Conservation (phyloP, 2,888 invertebrate genomes). For the Merodon equestris region DNA sequence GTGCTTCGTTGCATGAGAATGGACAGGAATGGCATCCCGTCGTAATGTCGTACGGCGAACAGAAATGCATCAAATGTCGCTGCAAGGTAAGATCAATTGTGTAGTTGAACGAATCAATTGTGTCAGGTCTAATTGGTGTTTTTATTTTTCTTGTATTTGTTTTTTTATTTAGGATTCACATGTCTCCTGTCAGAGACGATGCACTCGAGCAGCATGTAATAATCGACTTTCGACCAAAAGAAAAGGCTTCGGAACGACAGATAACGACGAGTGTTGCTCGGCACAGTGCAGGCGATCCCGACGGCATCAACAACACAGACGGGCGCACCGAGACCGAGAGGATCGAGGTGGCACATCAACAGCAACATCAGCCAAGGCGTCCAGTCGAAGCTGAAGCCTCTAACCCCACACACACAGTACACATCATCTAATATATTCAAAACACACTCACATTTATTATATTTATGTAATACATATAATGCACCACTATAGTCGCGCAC, state of each 20-base stretch:
- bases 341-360: slow-evolving; percentile 35
- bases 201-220: slow-evolving; percentile 86
- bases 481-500: slow-evolving; percentile 67
- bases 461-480: slow-evolving; percentile 59
- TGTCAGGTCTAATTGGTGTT: neutral
- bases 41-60: slow-evolving; percentile 91
- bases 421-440: slow-evolving; percentile 57
- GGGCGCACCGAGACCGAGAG: slow-evolving; percentile 73
- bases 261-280: slow-evolving; percentile 79
- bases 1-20: slow-evolving; percentile 81
- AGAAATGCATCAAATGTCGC: slow-evolving; percentile 93
- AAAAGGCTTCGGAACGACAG: slow-evolving; percentile 80
- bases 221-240: slow-evolving; percentile 78
- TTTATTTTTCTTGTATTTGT: slow-evolving; percentile 26
- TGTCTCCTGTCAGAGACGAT: slow-evolving; percentile 88
- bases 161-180: slow-evolving; percentile 85
- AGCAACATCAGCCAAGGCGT: slow-evolving; percentile 30
- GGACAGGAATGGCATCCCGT: slow-evolving; percentile 94
- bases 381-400: slow-evolving; percentile 53
- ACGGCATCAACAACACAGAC: slow-evolving; percentile 77
- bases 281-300: slow-evolving; percentile 77
- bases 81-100: slow-evolving; percentile 86
- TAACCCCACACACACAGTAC: slow-evolving; percentile 28
- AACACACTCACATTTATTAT: slow-evolving; percentile 52
- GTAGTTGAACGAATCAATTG: neutral